Conservation (phyloP, 2,888 invertebrate species). For the Plagodis pulveraria region DNA sequence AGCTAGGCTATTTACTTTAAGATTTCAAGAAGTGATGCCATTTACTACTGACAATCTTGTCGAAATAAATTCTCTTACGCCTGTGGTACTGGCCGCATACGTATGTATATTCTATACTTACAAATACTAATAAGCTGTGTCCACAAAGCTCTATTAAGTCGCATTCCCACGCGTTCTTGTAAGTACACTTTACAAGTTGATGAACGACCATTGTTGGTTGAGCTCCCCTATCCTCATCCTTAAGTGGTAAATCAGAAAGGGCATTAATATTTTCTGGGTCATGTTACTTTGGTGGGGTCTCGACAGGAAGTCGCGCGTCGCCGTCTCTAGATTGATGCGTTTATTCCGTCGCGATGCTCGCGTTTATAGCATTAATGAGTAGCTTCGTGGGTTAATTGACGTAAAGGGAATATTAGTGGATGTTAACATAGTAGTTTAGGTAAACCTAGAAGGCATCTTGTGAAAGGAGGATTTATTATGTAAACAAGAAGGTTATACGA, state of each 20-base stretch:
- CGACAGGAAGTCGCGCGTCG: conserved; percentile 47
- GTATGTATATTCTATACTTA: conserved; percentile 7
- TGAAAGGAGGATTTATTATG: conserved; percentile 1
- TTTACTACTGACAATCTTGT: conserved; percentile 26
- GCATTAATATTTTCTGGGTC: conserved; percentile 41
- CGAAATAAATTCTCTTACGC: conserved; percentile 33
- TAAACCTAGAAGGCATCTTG: conserved; percentile 5
- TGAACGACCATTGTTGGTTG: conserved; percentile 40
- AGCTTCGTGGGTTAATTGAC: conserved; percentile 34
- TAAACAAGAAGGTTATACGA: neutral
- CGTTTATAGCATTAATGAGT: conserved; percentile 41
- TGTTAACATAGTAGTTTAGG: conserved; percentile 24
- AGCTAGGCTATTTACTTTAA: too few relatives aligned
- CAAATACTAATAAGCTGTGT: conserved; percentile 36
- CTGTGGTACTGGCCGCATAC: conserved; percentile 27
- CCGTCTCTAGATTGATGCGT: conserved; percentile 46
- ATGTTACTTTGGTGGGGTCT: conserved; percentile 37
- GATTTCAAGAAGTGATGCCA: conserved; percentile 24
- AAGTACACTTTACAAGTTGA: conserved; percentile 42
- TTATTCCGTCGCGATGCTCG: conserved; percentile 41
- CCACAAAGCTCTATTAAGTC: conserved; percentile 43
- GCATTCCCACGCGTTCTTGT: conserved; percentile 46
- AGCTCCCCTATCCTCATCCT: conserved; percentile 39
- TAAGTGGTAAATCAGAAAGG: conserved; percentile 31
- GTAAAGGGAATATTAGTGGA: conserved; percentile 31